Percentiles rank a stretch among this genome's conserved stretches.
These are phyloP conservation scores for Danio jaintianensis DNA, from an alignment of 2,797 vertebrate genomes.

Conservation along the genomic window DNA sequence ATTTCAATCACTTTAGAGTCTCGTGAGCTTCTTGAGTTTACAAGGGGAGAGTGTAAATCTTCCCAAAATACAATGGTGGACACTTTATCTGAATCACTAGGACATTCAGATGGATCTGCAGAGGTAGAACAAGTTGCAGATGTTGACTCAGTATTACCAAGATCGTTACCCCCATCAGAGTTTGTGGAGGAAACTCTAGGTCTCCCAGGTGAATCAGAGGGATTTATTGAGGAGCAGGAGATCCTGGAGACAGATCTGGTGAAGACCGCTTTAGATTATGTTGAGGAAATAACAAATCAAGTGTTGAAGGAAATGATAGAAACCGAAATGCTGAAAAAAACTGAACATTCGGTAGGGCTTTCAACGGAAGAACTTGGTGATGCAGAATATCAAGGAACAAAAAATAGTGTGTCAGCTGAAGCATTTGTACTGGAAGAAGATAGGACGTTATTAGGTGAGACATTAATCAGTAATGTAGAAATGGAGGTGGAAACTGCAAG, in stretches of 20 bases:
- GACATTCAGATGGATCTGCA: background rate
- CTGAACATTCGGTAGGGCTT: background rate
- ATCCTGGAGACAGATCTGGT: background rate
- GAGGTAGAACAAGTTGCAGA: background rate
- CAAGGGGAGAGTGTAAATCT: background rate
- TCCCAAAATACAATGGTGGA: conserved; percentile 1
- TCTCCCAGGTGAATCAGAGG: background rate
- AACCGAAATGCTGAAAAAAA: background rate
- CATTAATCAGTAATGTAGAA: background rate
- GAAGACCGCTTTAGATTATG: background rate
- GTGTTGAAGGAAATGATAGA: conserved; percentile 17
- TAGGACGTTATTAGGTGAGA: background rate
- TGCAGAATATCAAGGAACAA: background rate
- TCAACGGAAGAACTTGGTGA: background rate
- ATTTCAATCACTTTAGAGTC: background rate
- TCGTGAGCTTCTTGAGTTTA: conserved; percentile 1
- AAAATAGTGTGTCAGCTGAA: background rate
- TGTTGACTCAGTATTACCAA: background rate
- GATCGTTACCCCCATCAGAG: background rate
- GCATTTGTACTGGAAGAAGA: conserved; percentile 5
- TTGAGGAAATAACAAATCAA: conserved; percentile 23
- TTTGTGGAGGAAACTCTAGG: background rate
- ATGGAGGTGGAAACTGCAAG: background rate
- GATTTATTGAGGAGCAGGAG: background rate
- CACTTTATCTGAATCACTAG: background rate